Conservation (phyloP, 2,113 vertebrate genomes). For the Mustela lutreola region DNA sequence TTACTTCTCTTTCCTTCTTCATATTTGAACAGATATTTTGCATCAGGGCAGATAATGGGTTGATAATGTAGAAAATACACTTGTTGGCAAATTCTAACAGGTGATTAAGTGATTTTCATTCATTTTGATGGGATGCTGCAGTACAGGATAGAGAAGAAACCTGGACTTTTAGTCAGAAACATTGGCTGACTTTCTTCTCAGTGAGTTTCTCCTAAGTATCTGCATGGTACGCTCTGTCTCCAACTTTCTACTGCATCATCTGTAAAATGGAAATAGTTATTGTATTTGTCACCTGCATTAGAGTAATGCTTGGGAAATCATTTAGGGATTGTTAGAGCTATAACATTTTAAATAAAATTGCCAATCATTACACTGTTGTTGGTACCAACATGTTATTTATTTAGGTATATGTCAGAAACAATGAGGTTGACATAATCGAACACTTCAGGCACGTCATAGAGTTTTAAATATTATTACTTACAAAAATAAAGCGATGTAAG, state of each 20-base stretch:
- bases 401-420: background rate
- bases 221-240: rapidly evolving
- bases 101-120: background rate
- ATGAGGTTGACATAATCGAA: background rate
- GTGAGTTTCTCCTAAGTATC: background rate
- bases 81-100: background rate
- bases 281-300: background rate
- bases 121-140: background rate
- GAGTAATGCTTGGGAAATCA: background rate
- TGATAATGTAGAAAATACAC: background rate
- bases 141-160: background rate
- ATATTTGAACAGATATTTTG: background rate
- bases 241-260: background rate
- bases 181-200: background rate
- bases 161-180: background rate
- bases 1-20: background rate
- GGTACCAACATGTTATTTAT: background rate
- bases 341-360: background rate
- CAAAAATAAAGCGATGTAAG: background rate
- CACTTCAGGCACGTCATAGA: background rate
- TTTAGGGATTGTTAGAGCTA: background rate
- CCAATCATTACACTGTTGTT: background rate
- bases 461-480: background rate
- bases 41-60: background rate
- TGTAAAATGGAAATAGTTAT: background rate